These are phyloP conservation scores for Murina feae DNA, from an alignment of 2,113 vertebrate species.

Conservation along the genomic window DNA sequence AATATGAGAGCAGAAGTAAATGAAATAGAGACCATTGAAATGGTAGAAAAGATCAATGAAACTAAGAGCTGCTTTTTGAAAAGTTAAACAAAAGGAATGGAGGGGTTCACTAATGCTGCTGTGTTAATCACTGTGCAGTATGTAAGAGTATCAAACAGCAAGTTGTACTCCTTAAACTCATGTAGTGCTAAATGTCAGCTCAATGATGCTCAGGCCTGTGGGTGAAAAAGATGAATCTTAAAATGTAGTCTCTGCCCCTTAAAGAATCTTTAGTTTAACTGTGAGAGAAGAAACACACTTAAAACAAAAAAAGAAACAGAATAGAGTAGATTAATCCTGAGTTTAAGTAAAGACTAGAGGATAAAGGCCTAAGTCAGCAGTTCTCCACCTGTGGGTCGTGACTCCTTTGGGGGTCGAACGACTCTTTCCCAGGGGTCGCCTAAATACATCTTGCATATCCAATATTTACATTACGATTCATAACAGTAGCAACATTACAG, in stretches of 20 bases:
- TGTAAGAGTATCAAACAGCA: neutral
- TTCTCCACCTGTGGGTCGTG: too few relatives aligned
- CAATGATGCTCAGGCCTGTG: neutral
- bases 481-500: too few relatives aligned
- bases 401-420: too few relatives aligned
- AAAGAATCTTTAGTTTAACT: neutral
- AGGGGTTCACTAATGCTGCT: neutral
- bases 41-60: neutral
- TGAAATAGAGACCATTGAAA: neutral
- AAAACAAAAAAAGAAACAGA: neutral
- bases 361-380: too few relatives aligned
- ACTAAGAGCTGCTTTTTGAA: neutral
- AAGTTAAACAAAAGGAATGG: neutral
- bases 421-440: too few relatives aligned
- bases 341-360: neutral
- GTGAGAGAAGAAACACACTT: neutral
- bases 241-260: neutral
- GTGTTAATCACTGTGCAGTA: neutral
- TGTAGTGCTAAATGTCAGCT: neutral
- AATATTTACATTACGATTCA: too few relatives aligned
- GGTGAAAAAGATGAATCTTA: neutral
- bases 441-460: too few relatives aligned
- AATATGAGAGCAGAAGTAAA: neutral
- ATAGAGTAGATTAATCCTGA: neutral
- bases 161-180: neutral